Evolutionary conservation across 2,888 invertebrate genomes (phyloP).

Genomic region (Macropis europaea): DNA sequence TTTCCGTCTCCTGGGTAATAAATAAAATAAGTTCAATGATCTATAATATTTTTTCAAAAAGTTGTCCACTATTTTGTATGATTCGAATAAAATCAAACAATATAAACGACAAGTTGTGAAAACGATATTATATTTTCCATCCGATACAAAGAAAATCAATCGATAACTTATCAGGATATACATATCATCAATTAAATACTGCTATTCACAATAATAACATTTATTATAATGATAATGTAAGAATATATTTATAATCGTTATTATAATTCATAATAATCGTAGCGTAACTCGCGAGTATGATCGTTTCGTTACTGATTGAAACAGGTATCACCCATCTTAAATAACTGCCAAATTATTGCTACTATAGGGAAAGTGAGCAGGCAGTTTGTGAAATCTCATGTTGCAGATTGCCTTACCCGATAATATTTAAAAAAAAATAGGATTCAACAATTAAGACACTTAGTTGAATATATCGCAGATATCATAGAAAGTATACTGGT

Average conservation of each 20-base stretch:
- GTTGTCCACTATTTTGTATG: no score
- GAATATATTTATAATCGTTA: constrained; percentile 70
- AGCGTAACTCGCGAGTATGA: constrained; percentile 37
- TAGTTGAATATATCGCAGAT: constrained; percentile 68
- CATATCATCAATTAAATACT: constrained; percentile 33
- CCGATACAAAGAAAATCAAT: not conserved
- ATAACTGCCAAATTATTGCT: constrained; percentile 62
- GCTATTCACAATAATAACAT: constrained; percentile 61
- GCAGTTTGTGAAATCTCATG: constrained; percentile 40
- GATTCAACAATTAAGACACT: constrained; percentile 74
- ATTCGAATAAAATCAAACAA: not conserved
- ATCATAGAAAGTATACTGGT: constrained; percentile 61
- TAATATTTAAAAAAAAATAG: constrained; percentile 60
- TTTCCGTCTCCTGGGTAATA: no score
- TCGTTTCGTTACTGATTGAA: constrained; percentile 44
- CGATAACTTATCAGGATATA: not conserved
- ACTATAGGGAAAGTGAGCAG: constrained; percentile 43
- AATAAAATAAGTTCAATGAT: no score
- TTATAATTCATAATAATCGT: constrained; percentile 52
- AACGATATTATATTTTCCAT: constrained; percentile 4
- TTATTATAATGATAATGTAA: constrained; percentile 70
- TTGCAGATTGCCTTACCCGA: constrained; percentile 30
- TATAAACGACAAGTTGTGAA: not conserved
- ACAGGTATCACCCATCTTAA: constrained; percentile 36
- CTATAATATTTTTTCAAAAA: no score